phyloP scores from a whole-genome alignment of 2,888 invertebrate genomes.

The Aricia artaxerxes region DNA sequence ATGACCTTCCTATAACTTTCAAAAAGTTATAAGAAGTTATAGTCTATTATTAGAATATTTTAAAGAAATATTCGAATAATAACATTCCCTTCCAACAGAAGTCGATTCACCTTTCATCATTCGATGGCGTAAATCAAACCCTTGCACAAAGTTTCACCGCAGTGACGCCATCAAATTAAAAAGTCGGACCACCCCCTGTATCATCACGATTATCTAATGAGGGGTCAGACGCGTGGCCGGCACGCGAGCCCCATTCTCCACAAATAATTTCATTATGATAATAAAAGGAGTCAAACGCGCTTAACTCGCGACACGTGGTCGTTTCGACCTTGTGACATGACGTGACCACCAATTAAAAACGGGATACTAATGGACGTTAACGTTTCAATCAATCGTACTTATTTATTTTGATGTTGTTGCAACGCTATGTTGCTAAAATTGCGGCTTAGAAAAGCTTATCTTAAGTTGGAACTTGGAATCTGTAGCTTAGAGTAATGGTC shows the following conservation, averaged over 20 bases:
- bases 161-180: constrained; percentile 70
- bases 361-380: constrained; percentile 28
- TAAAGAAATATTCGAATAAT: too few species aligned
- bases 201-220: constrained; percentile 69
- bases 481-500: not conserved
- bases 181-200: constrained; percentile 65
- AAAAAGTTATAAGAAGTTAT: too few species aligned
- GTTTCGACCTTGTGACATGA: constrained; percentile 51
- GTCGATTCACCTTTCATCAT: too few species aligned
- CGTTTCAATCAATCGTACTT: not conserved
- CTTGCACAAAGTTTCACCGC: constrained; percentile 53
- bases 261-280: constrained; percentile 76
- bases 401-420: not conserved
- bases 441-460: not conserved
- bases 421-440: not conserved
- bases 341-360: constrained; percentile 29
- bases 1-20: too few species aligned
- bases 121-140: constrained; percentile 59
- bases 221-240: constrained; percentile 56
- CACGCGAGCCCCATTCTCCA: constrained; percentile 60
- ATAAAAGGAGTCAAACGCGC: constrained; percentile 74
- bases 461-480: not conserved
- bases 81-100: too few species aligned
- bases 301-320: constrained; percentile 69
- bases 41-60: too few species aligned